A percentile compares a stretch with the other conserved stretches of the same genome.
These are phyloP conservation scores for Xylocampa areola DNA, from an alignment of 2,888 invertebrate genomes.

Conservation along the genomic window DNA sequence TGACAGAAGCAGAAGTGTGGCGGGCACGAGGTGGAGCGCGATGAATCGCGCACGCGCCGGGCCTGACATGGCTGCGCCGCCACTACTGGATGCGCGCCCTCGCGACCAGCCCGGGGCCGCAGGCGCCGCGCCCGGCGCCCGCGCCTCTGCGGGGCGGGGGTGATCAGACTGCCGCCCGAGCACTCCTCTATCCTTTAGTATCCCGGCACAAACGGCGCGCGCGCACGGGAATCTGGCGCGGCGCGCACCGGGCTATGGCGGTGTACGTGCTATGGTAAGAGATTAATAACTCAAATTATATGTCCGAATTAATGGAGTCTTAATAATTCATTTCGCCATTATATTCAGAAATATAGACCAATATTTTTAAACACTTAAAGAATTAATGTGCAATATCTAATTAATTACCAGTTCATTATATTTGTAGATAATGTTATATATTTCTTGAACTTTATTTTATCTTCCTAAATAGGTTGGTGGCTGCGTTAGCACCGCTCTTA, in stretches of 20 bases:
- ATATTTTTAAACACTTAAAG: background rate
- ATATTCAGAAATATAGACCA: background rate
- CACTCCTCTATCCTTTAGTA: constrained; percentile 86
- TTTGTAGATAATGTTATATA: constrained; percentile 10
- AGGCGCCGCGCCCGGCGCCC: constrained; percentile 65
- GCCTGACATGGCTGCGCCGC: constrained; percentile 88
- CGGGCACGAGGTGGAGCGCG: constrained; percentile 78
- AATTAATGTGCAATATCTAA: background rate
- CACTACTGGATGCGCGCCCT: constrained; percentile 86
- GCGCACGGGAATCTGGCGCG: constrained; percentile 87
- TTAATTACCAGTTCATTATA: constrained; percentile 9
- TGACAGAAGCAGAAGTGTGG: constrained; percentile 75
- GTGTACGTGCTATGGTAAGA: constrained; percentile 87
- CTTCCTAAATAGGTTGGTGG: constrained; percentile 77
- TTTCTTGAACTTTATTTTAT: constrained; percentile 43
- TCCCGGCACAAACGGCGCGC: constrained; percentile 88
- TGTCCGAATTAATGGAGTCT: constrained; percentile 18
- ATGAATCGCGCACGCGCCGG: constrained; percentile 85
- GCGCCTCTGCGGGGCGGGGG: constrained; percentile 77
- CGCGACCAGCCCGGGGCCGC: constrained; percentile 66
- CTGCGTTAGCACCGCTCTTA: constrained; percentile 77
- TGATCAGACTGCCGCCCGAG: constrained; percentile 75
- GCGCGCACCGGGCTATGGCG: constrained; percentile 88
- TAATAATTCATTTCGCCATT: background rate
- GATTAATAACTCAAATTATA: constrained; percentile 21